Base-by-base conservation (phyloP, 1,140 invertebrate species). In the Temnothorax curvispinosus region DNA sequence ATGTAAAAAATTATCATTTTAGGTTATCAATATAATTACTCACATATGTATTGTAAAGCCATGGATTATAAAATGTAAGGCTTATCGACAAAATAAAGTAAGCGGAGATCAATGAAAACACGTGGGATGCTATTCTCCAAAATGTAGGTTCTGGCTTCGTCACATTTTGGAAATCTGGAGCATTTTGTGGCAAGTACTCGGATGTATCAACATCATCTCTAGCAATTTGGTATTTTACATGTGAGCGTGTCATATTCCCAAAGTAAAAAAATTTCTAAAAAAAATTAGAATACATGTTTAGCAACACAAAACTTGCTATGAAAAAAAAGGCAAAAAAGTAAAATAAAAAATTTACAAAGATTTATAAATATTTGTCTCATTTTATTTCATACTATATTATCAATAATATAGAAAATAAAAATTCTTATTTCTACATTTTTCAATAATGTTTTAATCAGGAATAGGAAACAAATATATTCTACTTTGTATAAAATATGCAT, bases 51-150 rank as follows among this genome's bases (percentile, higher is more conserved):
- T 97, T 97, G 87, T 98, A 96, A 87, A 99, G 97, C 97, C 98
- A 98, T 96, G 99, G 97, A 94, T 99, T 98, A 94, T 99, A 99
- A 96, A 99, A 99, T 21, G 98, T 99, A n/a, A 99, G 96, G 75
- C 98, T 97, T 91, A 99, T 99, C 8, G 99, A 99, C 78, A 99
- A 96, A 6, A 97, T 95, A 94, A 99, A 99, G 95, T 99, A 99
- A 47, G 98, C 94, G 3, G 97, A 93, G 82, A 99, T 97, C 52
- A 98, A 93, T 65, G 95, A 64, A 32, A 94, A 72, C 11, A 95
- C 96, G 87, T 95, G 93, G 11, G 95, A 87, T 69, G 93, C 88
- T 90, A 92, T 94, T 86, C 87, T 92, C 91, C 93, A 94, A 87
- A 94, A 90, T 50, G 94, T 78, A 52, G 75, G 56, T 56, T 92